Evolutionary conservation across 2,797 vertebrate genomes (phyloP), one percentile per base, ranked within the genome.

Genomic region (Myotis findleyi): DNA sequence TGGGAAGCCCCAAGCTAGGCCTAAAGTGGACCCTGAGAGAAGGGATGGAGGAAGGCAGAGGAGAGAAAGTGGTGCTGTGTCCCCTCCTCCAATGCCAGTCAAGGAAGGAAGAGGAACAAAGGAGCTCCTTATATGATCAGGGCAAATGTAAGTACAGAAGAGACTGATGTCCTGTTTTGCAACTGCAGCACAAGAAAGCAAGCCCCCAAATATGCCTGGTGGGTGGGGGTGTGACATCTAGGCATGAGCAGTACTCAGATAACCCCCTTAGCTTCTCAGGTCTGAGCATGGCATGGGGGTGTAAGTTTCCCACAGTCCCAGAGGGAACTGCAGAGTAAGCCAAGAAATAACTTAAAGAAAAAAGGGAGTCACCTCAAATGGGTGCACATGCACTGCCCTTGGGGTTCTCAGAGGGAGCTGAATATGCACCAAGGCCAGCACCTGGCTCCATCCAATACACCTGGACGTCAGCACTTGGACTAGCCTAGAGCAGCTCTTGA

Each of bases 361-460:
- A n/a, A 49, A 21, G 1, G 4, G 14, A 5, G 0, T 80, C 7
- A 25, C 2, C 1, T 72, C 6, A 3, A 44, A 44, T n/a, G 6
- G 38, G 11, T 57, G 2, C 7, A 13, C 4, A 4, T 16, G 12
- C 36, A 49, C 44, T 73, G 5, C 14, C 11, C 12, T 4, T 5
- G 9, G 2, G 9, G 21, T 18, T 5, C 5, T 27, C 7, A 0
- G 17, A 55, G 3, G 2, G 0, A 1, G 1, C 20, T 64, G 14
- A 81, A 20, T 7, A 1, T 76, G 18, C 1, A 21, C 17, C 5
- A 62, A 12, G 1, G 1, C 25, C 21, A 66, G 47, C 36, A 59
- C 4, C 13, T 4, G 30, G 14, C 38, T 64, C 10, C 12, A 5
- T 38, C 53, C 7, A 51, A 41, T 14, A 41, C 12, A 1, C 7